These are phyloP conservation scores for Phengaris alcon DNA, from an alignment of 2,888 invertebrate species.

Conservation along the genomic window DNA sequence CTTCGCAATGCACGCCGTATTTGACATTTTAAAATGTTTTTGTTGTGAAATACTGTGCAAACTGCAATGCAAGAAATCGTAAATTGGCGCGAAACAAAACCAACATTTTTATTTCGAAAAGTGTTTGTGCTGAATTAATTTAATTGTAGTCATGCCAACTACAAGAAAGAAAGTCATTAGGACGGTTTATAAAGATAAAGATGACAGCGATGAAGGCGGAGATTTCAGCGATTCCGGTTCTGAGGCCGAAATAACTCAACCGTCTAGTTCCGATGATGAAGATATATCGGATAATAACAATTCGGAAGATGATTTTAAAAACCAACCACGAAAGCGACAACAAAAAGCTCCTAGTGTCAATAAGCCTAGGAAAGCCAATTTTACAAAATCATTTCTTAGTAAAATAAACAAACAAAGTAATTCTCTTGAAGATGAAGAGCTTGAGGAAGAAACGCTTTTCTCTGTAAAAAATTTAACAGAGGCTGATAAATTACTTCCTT, in stretches of 20 bases:
- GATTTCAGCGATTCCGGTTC: conserved; percentile 77
- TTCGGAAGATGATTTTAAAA: conserved; percentile 53
- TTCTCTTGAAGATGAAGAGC: conserved; percentile 44
- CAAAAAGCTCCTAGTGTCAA: conserved; percentile 37
- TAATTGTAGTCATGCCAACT: conserved; percentile 51
- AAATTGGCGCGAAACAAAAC: conserved; percentile 18
- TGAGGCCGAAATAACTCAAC: conserved; percentile 65
- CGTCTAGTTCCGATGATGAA: conserved; percentile 59
- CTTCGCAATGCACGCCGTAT: neutral
- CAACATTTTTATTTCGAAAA: neutral
- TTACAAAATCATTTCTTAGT: conserved; percentile 53
- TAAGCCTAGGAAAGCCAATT: conserved; percentile 44
- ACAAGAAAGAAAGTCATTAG: conserved; percentile 68
- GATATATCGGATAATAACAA: conserved; percentile 45
- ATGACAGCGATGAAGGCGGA: conserved; percentile 58
- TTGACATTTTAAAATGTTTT: conserved; percentile 6
- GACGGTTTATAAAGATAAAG: conserved; percentile 68
- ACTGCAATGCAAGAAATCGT: neutral
- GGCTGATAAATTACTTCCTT: conserved; percentile 67
- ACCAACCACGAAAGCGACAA: conserved; percentile 37
- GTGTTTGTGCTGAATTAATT: neutral
- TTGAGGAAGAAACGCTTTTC: conserved; percentile 45
- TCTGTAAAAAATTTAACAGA: conserved; percentile 69
- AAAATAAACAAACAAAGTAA: conserved; percentile 55
- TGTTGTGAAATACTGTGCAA: conserved; percentile 15